These are phyloP conservation scores for Pelagia noctiluca DNA, from an alignment of 30 jellyfish, hydroid and myxozoan genomes.

Conservation along the genomic window DNA sequence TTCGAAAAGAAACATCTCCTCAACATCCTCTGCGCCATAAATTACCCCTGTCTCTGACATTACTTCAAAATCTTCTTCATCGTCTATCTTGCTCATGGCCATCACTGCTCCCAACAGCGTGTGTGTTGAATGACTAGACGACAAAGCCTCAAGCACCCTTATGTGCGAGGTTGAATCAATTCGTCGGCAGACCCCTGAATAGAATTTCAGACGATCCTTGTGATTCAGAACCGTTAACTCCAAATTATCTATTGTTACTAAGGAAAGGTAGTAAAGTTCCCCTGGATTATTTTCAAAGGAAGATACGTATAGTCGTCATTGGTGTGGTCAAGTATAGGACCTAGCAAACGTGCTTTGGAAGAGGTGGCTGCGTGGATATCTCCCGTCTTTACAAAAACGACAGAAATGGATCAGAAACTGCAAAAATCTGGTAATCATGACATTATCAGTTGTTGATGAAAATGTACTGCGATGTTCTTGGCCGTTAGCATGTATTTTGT, in stretches of 20 bases:
- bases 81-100: conserved; percentile 2
- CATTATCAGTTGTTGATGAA: conserved; percentile 19
- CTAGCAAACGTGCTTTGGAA: conserved; percentile 46
- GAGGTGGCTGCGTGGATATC: conserved; percentile 51
- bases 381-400: conserved; percentile 33
- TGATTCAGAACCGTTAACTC: conserved; percentile 42
- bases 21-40: conserved; percentile 33
- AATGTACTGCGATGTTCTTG: conserved; percentile 35
- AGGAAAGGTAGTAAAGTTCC: conserved; percentile 17
- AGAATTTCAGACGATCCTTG: conserved; percentile 34
- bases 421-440: conserved; percentile 17
- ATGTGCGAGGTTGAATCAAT: conserved; percentile 54
- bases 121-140: too few relatives aligned
- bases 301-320: conserved; percentile 11
- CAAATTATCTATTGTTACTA: conserved; percentile 35
- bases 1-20: conserved; percentile 24
- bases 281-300: conserved; percentile 24
- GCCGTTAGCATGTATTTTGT: conserved; percentile 56
- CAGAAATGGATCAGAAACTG: conserved; percentile 21
- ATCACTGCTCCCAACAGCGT: too few relatives aligned
- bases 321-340: conserved; percentile 51
- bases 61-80: conserved; percentile 14
- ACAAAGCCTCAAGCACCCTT: conserved; percentile 35
- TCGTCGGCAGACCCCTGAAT: conserved; percentile 32
- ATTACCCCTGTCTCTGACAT: conserved; percentile 27